A percentile compares a stretch with the other conserved stretches of the same genome.
Evolutionary conservation across 1,140 invertebrate genomes (phyloP).

Genomic region (Formica selysi): DNA sequence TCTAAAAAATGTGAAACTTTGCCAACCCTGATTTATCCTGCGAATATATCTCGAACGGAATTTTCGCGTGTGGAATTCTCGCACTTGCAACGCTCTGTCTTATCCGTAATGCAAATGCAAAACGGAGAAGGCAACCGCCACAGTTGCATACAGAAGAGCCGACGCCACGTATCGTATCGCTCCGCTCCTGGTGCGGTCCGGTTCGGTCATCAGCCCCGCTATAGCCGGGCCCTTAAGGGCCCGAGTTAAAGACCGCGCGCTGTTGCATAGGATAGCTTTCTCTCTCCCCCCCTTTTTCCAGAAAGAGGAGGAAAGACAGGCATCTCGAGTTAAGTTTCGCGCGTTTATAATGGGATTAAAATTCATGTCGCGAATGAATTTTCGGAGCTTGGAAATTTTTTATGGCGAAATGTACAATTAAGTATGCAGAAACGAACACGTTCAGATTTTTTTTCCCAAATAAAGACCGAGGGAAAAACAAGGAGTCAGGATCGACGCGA

Average conservation of each 20-base stretch:
- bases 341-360: neutral
- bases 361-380: neutral
- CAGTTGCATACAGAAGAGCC: constrained; percentile 51
- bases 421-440: neutral
- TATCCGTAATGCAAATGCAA: constrained; percentile 38
- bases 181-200: constrained; percentile 61
- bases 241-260: constrained; percentile 50
- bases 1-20: too few species aligned
- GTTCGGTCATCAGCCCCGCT: constrained; percentile 81
- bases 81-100: constrained; percentile 12
- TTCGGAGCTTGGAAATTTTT: neutral
- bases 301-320: neutral
- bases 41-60: neutral
- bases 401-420: too few species aligned
- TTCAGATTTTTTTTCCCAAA: neutral
- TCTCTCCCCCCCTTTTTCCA: constrained; percentile 10
- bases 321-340: constrained; percentile 11
- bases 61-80: neutral
- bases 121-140: constrained; percentile 13
- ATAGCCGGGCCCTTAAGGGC: constrained; percentile 69
- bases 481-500: neutral
- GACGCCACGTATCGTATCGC: constrained; percentile 71
- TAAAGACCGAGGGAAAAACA: neutral
- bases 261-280: constrained; percentile 11
- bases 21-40: neutral